A percentile compares a stretch with the other conserved stretches of the same genome.
phyloP scores from a whole-genome alignment of 2,113 vertebrate species.

The Rissa tridactyla region DNA sequence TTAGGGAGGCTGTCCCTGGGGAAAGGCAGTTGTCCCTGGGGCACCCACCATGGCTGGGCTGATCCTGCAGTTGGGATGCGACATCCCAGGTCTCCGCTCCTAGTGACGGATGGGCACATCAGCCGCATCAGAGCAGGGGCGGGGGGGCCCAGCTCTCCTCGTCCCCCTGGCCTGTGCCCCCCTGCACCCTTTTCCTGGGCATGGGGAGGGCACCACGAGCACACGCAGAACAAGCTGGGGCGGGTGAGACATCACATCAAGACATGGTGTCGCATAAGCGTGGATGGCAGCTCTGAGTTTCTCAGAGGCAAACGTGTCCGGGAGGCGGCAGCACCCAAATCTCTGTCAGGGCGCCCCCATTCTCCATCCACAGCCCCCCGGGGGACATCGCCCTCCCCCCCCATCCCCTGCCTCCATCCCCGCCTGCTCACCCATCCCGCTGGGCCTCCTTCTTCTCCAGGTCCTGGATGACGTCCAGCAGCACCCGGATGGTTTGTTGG shows the following conservation, averaged over 20 bases:
- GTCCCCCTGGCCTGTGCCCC: neutral
- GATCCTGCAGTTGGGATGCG: neutral
- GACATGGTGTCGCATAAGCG: fast-evolving
- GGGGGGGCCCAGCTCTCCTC: neutral
- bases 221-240: fast-evolving
- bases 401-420: fast-evolving
- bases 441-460: constrained; percentile 89
- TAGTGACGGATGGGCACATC: fast-evolving
- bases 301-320: neutral
- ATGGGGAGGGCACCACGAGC: fast-evolving
- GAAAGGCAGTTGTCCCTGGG: neutral
- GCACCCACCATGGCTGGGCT: neutral
- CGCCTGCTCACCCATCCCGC: constrained; percentile 80
- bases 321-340: neutral
- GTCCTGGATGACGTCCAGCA: constrained; percentile 90
- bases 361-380: neutral
- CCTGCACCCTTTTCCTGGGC: neutral
- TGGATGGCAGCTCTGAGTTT: neutral
- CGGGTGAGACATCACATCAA: fast-evolving
- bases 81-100: neutral
- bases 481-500: constrained; percentile 88
- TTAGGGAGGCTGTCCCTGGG: neutral
- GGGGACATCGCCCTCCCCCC: fast-evolving
- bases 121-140: neutral
- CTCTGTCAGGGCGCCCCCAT: fast-evolving